These are phyloP conservation scores for Troides helena DNA, from an alignment of 2,888 invertebrate genomes.

Conservation along the genomic window DNA sequence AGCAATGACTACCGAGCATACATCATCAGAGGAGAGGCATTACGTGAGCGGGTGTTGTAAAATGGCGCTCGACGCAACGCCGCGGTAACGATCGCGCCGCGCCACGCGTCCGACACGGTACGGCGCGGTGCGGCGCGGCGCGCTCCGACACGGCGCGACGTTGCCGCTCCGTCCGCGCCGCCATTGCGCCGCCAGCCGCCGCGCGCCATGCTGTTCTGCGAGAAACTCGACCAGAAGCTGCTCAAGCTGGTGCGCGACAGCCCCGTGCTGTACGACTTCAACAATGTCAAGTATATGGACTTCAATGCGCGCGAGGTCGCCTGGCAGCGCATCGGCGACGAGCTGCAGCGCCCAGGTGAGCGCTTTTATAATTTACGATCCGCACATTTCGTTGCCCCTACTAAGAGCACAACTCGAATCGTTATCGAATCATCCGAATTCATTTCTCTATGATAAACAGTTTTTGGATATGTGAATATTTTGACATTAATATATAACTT, in stretches of 20 bases:
- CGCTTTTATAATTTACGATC: slow-evolving; percentile 46
- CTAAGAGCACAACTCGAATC: slow-evolving; percentile 8
- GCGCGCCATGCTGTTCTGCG: slow-evolving; percentile 48
- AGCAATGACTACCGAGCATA: too few relatives aligned
- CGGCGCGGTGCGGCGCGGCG: slow-evolving; percentile 20
- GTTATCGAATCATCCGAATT: too few relatives aligned
- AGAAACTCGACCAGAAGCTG: slow-evolving; percentile 57
- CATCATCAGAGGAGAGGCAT: too few relatives aligned
- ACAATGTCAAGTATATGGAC: slow-evolving; percentile 66
- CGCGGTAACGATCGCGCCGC: too few relatives aligned
- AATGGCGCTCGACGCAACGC: too few relatives aligned
- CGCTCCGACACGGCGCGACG: slow-evolving; percentile 32
- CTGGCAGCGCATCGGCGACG: slow-evolving; percentile 74
- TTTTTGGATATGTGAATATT: too few relatives aligned
- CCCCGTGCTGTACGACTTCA: slow-evolving; percentile 62
- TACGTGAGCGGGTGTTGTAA: too few relatives aligned
- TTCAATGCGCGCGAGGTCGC: slow-evolving; percentile 68
- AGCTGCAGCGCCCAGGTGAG: slow-evolving; percentile 64
- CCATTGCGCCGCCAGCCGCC: slow-evolving; percentile 1
- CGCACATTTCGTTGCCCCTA: slow-evolving; percentile 1
- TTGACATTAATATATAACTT: too few relatives aligned
- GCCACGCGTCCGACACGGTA: not conserved
- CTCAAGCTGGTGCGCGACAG: slow-evolving; percentile 59
- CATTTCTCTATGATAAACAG: too few relatives aligned
- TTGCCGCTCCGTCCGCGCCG: slow-evolving; percentile 33